Evolutionary conservation across 1,140 invertebrate species (phyloP), one percentile per base, ranked within the genome.

Genomic region (Drosophila asahinai): DNA sequence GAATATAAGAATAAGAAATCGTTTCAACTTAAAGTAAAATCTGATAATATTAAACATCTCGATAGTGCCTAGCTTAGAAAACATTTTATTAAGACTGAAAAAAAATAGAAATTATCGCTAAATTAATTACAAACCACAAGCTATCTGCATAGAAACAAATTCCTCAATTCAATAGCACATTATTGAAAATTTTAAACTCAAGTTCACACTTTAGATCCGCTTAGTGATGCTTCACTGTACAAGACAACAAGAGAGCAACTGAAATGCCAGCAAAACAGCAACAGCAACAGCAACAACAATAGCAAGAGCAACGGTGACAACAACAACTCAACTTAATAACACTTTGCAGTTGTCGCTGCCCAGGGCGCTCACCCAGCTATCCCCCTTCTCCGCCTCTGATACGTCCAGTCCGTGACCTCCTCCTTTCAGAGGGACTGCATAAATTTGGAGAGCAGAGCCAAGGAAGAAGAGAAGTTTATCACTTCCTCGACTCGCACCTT

Each of bases 281-380:
- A 45, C 76, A 73, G 47, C 54, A 77, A 38, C 59, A 59, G 60
- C 47, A 54, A 51, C 33, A 17, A 22, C 38, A 30, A 36, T 12
- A 60, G 22, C 45, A 73, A 70, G 33, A 72, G 59, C 51, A 78
- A 66, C 64, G 19, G 38, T 14, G 66, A 45, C 64, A 83, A 79
- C 67, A 84, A 64, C 54, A 79, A 76, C 76, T 73, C 49, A 70
- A 80, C 79, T 86, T 78, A 86, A 86, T 84, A 86, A 78, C 80
- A 82, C 75, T 86, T 83, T 86, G 48, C 64, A 71, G 66, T 83
- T 77, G 77, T 67, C 65, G 74, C 66, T 64, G 48, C 74, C 65
- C 63, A 49, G 65, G 79, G 64, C 60, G 62, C 27, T 76, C 60
- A 58, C 57, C 55, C 48, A 45, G 57, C 40, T 17, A 49, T 45